Evolutionary conservation across 2,888 invertebrate species (phyloP), one percentile per base, ranked within the genome.

Genomic region (Helicoverpa assulta): DNA sequence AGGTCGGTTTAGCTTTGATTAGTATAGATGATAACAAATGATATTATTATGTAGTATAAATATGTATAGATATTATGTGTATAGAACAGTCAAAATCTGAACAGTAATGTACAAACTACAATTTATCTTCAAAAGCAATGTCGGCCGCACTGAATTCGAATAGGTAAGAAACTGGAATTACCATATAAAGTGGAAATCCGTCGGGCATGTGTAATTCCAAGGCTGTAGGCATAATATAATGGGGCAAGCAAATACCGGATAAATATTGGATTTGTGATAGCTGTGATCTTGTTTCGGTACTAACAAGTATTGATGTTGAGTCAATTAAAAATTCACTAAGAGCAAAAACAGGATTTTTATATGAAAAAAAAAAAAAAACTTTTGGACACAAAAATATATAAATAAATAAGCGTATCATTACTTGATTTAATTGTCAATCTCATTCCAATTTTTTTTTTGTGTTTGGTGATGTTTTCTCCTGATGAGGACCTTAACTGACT

Each of bases 131-230:
- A 51, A 19, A 26, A 71, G 53, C 29, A 33, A 21, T 21, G 50
- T 63, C 47, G n/a, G 47, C 53, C 21, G 19, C 43, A 14, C 76
- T 52, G 10, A 77, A 64, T 59, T 58, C 68, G 68, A 76, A 79
- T 60, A 51, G 60, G 68, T 29, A 63, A 66, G 56, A 67, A 72
- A 66, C 51, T 50, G 51, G 79, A 82, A 81, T 81, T 81, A 81
- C 73, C 80, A 81, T 81, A 81, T 69, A 81, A 67, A 81, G 82
- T 76, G 80, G 75, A 79, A 77, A 80, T 73, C 72, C 65, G 43
- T 29, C 43, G 52, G 67, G 59, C 72, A 76, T 66, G 62, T 82
- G 75, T 82, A 82, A 79, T 75, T 62, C 64, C 21, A 54, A 52
- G 50, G 64, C 65, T 66, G 33, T 61, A 61, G 47, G 47, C 33